Conservation (phyloP, 1,140 invertebrate genomes). For the Aphelinus atriplicis region DNA sequence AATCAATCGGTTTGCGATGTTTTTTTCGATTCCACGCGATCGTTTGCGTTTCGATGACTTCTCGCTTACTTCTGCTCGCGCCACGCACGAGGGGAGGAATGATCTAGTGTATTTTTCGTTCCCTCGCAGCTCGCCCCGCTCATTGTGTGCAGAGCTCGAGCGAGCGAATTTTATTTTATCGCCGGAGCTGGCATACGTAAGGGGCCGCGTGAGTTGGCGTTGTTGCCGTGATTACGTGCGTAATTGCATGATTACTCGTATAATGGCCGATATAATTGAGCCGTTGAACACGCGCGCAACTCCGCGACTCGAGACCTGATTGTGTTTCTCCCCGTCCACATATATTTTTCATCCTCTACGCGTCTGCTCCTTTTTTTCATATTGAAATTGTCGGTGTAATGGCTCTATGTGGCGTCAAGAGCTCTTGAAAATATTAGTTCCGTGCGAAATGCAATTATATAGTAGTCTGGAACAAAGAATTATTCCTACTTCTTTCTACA, state of each 20-base stretch:
- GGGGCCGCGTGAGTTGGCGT: not conserved
- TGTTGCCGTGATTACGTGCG: slow-evolving; percentile 30
- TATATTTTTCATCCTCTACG: not conserved
- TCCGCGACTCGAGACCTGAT: slow-evolving; percentile 10
- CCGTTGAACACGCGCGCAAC: slow-evolving; percentile 19
- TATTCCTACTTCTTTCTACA: not conserved
- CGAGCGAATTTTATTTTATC: slow-evolving; percentile 12
- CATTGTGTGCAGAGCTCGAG: not conserved
- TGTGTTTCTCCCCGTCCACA: not conserved
- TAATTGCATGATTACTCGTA: slow-evolving; percentile 38
- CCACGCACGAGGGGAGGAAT: too few species aligned
- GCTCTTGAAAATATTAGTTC: slow-evolving; percentile 12
- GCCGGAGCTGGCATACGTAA: not conserved
- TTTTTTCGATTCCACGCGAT: slow-evolving; percentile 7
- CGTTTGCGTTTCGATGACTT: not conserved
- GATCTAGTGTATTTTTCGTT: not conserved
- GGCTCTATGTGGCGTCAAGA: slow-evolving; percentile 23
- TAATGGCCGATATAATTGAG: slow-evolving; percentile 40
- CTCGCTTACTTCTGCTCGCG: not conserved
- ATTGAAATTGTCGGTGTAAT: slow-evolving; percentile 27
- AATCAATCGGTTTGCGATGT: slow-evolving; percentile 8
- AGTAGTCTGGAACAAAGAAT: not conserved
- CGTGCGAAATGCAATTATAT: too few species aligned
- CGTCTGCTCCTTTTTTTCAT: not conserved
- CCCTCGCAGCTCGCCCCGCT: not conserved